Base-by-base conservation (phyloP, 2,888 invertebrate species). In the Idaea aversata region DNA sequence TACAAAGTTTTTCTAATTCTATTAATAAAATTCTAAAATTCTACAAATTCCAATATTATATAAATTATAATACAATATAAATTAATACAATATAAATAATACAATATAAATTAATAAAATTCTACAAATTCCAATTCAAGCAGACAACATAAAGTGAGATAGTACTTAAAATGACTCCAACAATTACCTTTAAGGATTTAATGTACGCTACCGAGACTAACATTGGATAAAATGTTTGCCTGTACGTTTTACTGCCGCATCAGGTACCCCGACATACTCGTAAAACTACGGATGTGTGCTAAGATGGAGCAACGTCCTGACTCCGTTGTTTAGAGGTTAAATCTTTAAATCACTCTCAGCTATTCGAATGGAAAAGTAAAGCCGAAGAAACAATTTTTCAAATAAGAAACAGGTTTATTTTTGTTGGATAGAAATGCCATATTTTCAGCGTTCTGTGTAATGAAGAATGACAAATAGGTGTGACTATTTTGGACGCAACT, bases 321-420 rank as follows among this genome's bases (percentile, higher is more conserved):
- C 36, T 68, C 64, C 68, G 66, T 71, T 65, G 64, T 69, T 70
- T 61, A 64, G 60, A 61, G 62, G 64, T 67, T 64, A 67, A 67
- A 63, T 64, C 69, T 69, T 59, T 71, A 69, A 76, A 75, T 73
- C 71, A 72, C 70, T 75, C 62, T 65, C 60, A 72, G 65, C 64
- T 59, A 69, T 61, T 63, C 64, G 15, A 59, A 64, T 67, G 62
- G 63, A 61, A 10, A 62, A 65, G 59, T 34, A 68, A 71, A 69
- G 38, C 68, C 69, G 66, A 70, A 69, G 68, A 70, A 72, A 76
- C 72, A 74, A 76, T 76, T 74, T 65, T 72, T 73, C 68, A 75
- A 47, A 72, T 68, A 69, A 67, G 70, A 65, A 64, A 68, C 67
- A 70, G 70, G 69, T 65, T 72, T 73, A 73, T 74, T 76, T 67